Evolutionary conservation across 2,797 vertebrate genomes (phyloP), one percentile per base, ranked within the genome.

Genomic region (Urophycis tenuis): DNA sequence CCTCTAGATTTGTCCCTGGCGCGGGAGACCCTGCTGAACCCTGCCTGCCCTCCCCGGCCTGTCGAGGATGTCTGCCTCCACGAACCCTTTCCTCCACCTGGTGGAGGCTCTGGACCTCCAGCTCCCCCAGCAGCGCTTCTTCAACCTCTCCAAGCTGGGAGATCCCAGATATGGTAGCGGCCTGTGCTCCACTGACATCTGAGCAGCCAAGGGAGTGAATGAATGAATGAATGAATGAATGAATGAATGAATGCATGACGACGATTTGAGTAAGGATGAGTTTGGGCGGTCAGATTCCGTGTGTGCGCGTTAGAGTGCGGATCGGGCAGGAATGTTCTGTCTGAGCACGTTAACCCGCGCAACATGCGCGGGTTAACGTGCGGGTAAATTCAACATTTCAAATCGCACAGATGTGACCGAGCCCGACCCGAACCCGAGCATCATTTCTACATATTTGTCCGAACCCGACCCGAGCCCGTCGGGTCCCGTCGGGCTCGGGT

Each of bases 151-250:
- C 81, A 97, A 95, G 83, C 90, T 99, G 25, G 85, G 84, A 75
- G 97, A 98, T 83, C 87, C 80, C 49, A 93, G 96, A 97, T 99
- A 99, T 2, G 95, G 98, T 99, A 92, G 1, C 87, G 79, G 1
- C 15, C 12, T 29, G 15, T 32, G 30, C 32, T 12, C 29, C 17
- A 17, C 12, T 31, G 2, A 14, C 67, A 53, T 53, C 15, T 29
- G 9, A 69, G 25, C 25, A 29, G 25, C 10, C 25, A 25, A 25
- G n/a, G 64, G 60, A 64, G 5, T 25, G 30, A 14, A 29, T 25
- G 25, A 69, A 29, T 69, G 3, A 1, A 32, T 32, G 15, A 3
- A 15, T 70, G 6, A 12, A 30, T 70, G 29, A 5, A 70, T 69
- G 64, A 64, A 67, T 29, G 11, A 25, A 67, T 30, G 29, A 1